Evolutionary conservation across 2,888 invertebrate species (phyloP), one percentile per base, ranked within the genome.

Genomic region (Metalampra italica): DNA sequence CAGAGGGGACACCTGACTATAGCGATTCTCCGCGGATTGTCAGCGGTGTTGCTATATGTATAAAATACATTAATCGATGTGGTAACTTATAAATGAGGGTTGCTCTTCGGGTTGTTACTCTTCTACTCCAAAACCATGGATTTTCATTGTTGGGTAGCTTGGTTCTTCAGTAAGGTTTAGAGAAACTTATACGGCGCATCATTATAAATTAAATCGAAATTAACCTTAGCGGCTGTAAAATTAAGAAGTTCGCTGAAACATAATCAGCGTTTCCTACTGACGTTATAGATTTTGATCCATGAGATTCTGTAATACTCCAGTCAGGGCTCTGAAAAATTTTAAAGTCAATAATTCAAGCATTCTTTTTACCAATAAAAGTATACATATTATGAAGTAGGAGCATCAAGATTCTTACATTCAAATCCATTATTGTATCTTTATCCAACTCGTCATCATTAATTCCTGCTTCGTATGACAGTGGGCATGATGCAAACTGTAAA

Each of bases 251-350:
- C 1, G 82, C 81, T 11, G 72, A 57, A 29, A 66, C 64, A 43
- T 81, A 82, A 49, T 85, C 74, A 0, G 54, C 49, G 48, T 79
- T 79, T 13, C 73, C 71, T 0, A 60, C 58, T 5, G 87, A 88
- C n/a, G 76, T 71, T 50, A 82, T 67, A 3, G 88, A 87, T 53
- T 68, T 80, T 0, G 88, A 88, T 0, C 85, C 85, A 49, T 82
- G 85, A 2, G 86, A 87, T 47, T 81, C 87, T 0, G 75, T 68
- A 5, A 80, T 65, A 51, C 87, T 88, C 56, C 71, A 81, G 1
- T 82, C 75, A 14, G 82, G 81, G 52, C 84, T 86, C 87, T 86
- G 59, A 29, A 62, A 62, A 38, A 36, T 13, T 39, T 11, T 9
- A 32, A 12, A 22, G n/a, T 29, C 29, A 29, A 15, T 34, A 9